Conservation (phyloP, 2,113 vertebrate genomes). For the Trogon surrucura region DNA sequence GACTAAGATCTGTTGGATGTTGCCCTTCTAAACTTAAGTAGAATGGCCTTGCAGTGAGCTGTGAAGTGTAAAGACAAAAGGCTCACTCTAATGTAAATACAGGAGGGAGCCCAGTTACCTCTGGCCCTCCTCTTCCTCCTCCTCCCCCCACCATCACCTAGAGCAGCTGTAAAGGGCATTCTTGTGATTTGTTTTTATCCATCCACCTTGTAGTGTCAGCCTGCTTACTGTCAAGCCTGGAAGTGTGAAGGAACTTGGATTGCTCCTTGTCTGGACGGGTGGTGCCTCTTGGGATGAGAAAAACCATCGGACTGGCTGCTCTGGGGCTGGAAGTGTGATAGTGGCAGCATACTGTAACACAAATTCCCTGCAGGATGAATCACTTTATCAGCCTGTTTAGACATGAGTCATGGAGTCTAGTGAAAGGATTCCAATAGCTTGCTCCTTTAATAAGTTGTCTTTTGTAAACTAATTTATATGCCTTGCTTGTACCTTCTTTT, state of each 20-base stretch:
- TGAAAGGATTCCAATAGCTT: not conserved
- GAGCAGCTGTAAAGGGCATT: not conserved
- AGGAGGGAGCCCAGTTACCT: not conserved
- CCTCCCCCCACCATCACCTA: not conserved
- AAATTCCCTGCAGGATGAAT: not conserved
- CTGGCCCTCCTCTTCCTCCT: not conserved
- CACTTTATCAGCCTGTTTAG: not conserved
- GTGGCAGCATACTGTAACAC: not conserved
- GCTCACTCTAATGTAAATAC: not conserved
- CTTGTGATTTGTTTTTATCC: constrained; percentile 36
- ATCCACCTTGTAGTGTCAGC: not conserved
- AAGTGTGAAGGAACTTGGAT: not conserved
- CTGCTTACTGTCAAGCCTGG: constrained; percentile 36
- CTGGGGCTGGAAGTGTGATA: not conserved
- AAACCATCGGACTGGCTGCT: not conserved
- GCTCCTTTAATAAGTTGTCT: not conserved
- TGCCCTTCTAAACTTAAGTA: not conserved
- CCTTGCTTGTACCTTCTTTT: not conserved
- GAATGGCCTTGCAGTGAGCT: not conserved
- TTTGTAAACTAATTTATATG: not conserved
- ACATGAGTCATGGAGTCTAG: not conserved
- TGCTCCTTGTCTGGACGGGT: not conserved
- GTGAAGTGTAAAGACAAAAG: not conserved
- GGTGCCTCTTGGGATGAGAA: not conserved
- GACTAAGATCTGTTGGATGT: not conserved